phyloP scores from a whole-genome alignment of 2,113 vertebrate genomes.

The Chionis minor region DNA sequence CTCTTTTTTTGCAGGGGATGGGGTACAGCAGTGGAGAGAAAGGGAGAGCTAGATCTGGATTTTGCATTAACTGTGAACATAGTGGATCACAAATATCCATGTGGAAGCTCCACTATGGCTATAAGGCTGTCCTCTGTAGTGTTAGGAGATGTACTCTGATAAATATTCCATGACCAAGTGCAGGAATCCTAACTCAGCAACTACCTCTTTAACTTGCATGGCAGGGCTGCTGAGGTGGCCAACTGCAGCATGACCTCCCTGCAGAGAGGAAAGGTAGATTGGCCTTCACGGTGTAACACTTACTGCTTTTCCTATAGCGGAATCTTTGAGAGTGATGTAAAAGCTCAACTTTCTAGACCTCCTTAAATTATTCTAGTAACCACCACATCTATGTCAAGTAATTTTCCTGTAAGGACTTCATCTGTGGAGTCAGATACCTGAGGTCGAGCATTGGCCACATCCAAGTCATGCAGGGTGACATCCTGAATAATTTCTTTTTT shows the following conservation, averaged over 20 bases:
- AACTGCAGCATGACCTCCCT: not conserved
- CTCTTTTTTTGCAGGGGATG: not conserved
- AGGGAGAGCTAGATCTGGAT: not conserved
- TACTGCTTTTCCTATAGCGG: not conserved
- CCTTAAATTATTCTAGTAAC: not conserved
- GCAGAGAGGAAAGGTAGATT: not conserved
- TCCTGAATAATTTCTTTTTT: slow-evolving; percentile 99
- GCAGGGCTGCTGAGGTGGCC: not conserved
- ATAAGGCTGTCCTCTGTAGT: not conserved
- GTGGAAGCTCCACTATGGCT: not conserved
- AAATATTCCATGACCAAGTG: not conserved
- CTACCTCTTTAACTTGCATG: not conserved
- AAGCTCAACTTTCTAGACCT: not conserved
- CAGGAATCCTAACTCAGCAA: not conserved
- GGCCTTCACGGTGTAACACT: not conserved
- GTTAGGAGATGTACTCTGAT: no score
- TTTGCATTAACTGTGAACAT: not conserved
- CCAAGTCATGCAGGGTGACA: slow-evolving; percentile 95
- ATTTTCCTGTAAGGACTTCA: not conserved
- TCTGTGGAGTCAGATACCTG: slow-evolving; percentile 80
- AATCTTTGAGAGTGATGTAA: not conserved
- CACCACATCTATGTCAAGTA: not conserved
- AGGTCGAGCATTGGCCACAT: slow-evolving; percentile 93
- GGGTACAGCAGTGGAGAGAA: not conserved
- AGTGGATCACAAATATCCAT: not conserved